phyloP scores from a whole-genome alignment of 2,113 vertebrate species.

The Myotis davidii region DNA sequence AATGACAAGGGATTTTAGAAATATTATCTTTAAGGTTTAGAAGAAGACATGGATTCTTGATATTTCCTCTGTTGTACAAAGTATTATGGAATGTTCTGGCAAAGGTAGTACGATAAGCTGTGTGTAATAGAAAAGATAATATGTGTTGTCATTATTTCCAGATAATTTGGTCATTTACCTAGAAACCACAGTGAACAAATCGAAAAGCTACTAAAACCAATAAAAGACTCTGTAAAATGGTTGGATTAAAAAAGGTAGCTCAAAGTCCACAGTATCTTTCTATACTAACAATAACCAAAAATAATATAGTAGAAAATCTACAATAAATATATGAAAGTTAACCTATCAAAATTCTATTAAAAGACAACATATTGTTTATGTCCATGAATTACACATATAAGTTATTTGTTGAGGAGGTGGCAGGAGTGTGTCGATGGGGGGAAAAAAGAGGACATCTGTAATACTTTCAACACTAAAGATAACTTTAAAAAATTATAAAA shows the following conservation, averaged over 20 bases:
- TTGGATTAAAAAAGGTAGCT: background rate
- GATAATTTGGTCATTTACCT: background rate
- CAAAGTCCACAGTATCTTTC: background rate
- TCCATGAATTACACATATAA: too few relatives aligned
- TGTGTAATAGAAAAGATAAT: background rate
- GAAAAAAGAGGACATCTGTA: too few relatives aligned
- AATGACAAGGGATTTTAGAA: background rate
- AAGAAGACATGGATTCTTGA: background rate
- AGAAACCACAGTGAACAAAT: background rate
- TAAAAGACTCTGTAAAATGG: background rate
- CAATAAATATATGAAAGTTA: background rate
- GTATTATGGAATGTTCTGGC: background rate
- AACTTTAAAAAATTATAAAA: too few relatives aligned
- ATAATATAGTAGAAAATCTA: background rate
- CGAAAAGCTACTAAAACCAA: background rate
- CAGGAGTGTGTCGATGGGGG: too few relatives aligned
- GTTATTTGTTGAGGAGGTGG: too few relatives aligned
- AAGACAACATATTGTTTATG: background rate
- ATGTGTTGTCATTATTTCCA: background rate
- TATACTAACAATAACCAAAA: background rate
- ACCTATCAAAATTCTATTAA: background rate
- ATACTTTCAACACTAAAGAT: too few relatives aligned
- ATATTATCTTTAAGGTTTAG: background rate
- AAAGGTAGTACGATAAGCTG: background rate
- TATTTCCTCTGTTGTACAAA: background rate